Percentiles rank a stretch among this genome's conserved stretches.
These are phyloP conservation scores for Electrona antarctica DNA, from an alignment of 2,113 vertebrate genomes.

Conservation along the genomic window DNA sequence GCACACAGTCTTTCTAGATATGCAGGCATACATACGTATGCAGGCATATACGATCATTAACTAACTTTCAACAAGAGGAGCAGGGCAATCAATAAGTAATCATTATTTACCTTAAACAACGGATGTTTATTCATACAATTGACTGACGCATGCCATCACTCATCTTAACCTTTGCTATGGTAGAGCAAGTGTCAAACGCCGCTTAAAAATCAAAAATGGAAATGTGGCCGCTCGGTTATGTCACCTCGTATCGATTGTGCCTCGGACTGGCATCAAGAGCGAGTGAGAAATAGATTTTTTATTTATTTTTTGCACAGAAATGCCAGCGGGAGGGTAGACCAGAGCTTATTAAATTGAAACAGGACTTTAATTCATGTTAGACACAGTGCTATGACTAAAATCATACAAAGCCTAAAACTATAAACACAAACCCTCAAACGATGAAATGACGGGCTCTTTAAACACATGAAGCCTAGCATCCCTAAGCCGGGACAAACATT, in stretches of 20 bases:
- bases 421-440: not conserved
- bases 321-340: conserved; percentile 21
- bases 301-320: conserved; percentile 16
- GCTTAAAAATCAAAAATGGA: conserved; percentile 58
- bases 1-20: too few relatives aligned
- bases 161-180: conserved; percentile 62
- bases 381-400: too few relatives aligned
- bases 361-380: conserved; percentile 2
- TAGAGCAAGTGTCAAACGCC: conserved; percentile 37
- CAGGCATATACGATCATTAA: too few relatives aligned
- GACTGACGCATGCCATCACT: conserved; percentile 44
- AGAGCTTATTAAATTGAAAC: conserved; percentile 20
- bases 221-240: conserved; percentile 52
- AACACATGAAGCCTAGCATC: not conserved
- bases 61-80: too few relatives aligned
- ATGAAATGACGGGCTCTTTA: not conserved
- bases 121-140: conserved; percentile 38
- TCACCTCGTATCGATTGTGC: conserved; percentile 36
- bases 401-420: too few relatives aligned
- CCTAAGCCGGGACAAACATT: conserved; percentile 2
- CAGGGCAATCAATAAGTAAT: conserved; percentile 41
- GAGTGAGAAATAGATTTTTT: not conserved
- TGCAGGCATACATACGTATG: too few relatives aligned
- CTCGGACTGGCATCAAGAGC: not conserved
- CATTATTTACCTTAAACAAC: conserved; percentile 16